Base-by-base conservation (phyloP, 2,797 vertebrate species). In the Austrolebias charrua region DNA sequence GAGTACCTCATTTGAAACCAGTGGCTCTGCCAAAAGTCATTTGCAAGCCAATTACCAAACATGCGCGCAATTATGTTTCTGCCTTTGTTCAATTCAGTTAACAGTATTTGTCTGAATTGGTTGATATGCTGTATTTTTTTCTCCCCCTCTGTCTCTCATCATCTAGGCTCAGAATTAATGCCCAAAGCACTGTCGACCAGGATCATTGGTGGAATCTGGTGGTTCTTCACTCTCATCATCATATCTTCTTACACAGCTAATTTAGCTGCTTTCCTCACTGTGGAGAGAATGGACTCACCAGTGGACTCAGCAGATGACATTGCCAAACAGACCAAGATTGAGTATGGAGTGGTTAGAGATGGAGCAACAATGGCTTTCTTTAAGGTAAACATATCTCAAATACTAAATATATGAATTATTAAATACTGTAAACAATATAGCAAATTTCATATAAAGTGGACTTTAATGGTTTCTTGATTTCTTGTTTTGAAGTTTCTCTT, bases 161-260 rank as follows among this genome's bases (percentile, higher is more conserved):
- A 0, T 16, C 24, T 92, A 99, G 98, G 98, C 61, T 99, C 98
- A 0, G 98, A 99, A 74, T 88, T 99, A 89, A 99, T 99, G 98
- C 98, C 98, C 85, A 99, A 98, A 88, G 98, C 98, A 3, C 92
- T 99, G 67, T 99, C 98, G 1, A 99, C 98, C 1, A 93, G 97
- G 78, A 99, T 99, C 91, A 98, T 99, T 2, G 98, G 98, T 5
- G 97, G 97, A 46, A 99, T 99, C 90, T 99, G 97, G 97, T 99
- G 97, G 97, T 99, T 99, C 91, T 99, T 99, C 92, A 99, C 97
- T 0, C 95, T 99, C 28, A 98, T 99, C 86, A 97, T 99, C 87
- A 98, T 99, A 86, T 98, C 97, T 8, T 99, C 97, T 73, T 99
- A 99, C 81, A 98, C 97, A 4, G 97, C 97, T 55, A 99, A 99